Evolutionary conservation across 2,113 vertebrate species (phyloP).

Genomic region (Ovis canadensis): DNA sequence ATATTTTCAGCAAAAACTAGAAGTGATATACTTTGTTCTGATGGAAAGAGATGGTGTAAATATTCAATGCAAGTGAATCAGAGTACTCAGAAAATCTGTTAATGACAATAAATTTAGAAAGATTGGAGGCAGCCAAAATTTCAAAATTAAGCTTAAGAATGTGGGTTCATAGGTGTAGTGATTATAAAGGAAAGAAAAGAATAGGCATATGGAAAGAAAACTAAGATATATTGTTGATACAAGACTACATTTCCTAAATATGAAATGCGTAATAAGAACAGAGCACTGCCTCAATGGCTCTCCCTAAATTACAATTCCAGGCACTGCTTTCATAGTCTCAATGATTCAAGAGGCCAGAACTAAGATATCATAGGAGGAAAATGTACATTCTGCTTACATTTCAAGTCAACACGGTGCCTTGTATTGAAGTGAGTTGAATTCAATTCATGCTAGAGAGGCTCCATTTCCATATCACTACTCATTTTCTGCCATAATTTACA

Average conservation of each 20-base stretch:
- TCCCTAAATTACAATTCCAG: background rate
- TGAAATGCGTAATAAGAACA: background rate
- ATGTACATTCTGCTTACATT: background rate
- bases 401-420: background rate
- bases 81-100: background rate
- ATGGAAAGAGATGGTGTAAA: rapidly evolving
- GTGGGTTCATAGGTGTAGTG: background rate
- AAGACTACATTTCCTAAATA: background rate
- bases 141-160: background rate
- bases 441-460: background rate
- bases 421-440: background rate
- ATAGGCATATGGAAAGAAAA: background rate
- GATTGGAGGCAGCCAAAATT: background rate
- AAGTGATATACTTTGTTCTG: background rate
- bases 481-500: background rate
- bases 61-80: background rate
- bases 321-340: background rate
- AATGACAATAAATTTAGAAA: background rate
- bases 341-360: background rate
- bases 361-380: background rate
- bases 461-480: background rate
- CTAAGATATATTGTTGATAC: background rate
- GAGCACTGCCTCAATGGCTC: rapidly evolving
- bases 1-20: background rate
- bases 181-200: background rate